Evolutionary conservation across 2,888 invertebrate species (phyloP).

Genomic region (Cheilosia grossa): DNA sequence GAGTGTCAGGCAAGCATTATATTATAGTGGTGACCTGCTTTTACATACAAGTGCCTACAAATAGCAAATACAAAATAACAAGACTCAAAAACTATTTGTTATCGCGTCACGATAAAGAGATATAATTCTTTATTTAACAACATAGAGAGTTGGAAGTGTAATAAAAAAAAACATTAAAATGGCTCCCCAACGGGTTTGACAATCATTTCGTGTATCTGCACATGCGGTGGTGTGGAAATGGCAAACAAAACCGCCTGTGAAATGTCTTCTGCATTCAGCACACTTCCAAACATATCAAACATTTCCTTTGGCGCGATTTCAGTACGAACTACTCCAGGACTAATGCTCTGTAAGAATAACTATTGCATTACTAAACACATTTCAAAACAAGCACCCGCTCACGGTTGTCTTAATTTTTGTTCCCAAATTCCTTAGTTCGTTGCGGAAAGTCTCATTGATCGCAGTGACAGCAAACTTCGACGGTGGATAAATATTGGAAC

Average conservation of each 20-base stretch:
- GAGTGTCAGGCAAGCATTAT: too few relatives aligned
- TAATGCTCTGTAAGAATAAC: slow-evolving; percentile 38
- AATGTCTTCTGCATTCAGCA: slow-evolving; percentile 52
- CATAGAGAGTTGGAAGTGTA: too few relatives aligned
- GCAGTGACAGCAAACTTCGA: slow-evolving; percentile 81
- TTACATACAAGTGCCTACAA: too few relatives aligned
- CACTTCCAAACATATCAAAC: slow-evolving; percentile 13
- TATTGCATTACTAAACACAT: neutral
- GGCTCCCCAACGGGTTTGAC: too few relatives aligned
- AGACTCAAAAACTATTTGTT: too few relatives aligned
- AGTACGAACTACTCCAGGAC: slow-evolving; percentile 83
- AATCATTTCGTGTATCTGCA: slow-evolving; percentile 30
- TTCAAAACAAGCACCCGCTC: neutral
- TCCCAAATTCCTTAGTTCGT: slow-evolving; percentile 79
- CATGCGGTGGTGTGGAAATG: slow-evolving; percentile 64
- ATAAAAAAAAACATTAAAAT: too few relatives aligned
- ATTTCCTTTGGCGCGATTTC: slow-evolving; percentile 79
- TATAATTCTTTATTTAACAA: too few relatives aligned
- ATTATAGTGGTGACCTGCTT: too few relatives aligned
- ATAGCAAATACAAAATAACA: too few relatives aligned
- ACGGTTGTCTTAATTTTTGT: slow-evolving; percentile 77
- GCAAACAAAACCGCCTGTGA: slow-evolving; percentile 60
- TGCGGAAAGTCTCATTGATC: slow-evolving; percentile 80
- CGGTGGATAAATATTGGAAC: slow-evolving; percentile 79
- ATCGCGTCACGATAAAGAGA: too few relatives aligned